Base-by-base conservation (phyloP, 2,888 invertebrate genomes). In the Chloroclystis v-ata region DNA sequence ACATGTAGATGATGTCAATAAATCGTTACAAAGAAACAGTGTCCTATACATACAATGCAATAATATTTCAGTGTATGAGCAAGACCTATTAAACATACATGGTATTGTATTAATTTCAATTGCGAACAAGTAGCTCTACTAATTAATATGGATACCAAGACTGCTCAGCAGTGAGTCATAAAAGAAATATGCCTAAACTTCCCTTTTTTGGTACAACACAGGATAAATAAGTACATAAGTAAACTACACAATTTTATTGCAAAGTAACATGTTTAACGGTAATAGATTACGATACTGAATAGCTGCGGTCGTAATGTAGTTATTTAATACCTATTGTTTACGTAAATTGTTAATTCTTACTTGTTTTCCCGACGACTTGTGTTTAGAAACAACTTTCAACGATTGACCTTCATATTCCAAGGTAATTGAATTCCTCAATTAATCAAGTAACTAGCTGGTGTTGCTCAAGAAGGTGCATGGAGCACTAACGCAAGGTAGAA, bases 151-250 rank as follows among this genome's bases (percentile, higher is more conserved):
- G 64, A 66, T 65, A 61, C 50, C 41, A 60, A 53, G 54, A 47
- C 48, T 37, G 43, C 35, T 35, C 25, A 8, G 7, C 29, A 38
- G 61, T 82, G 82, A 82, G 63, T 81, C 81, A 79, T 66, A 57
- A 5, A 11, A 30, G 49, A 73, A 63, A 52, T 62, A 80, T 79
- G 66, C 16, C 56, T 43, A 28, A 24, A 61, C 59, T 51, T 65
- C 66, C 69, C 51, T 61, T 29, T 26, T 8, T 13, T 14, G 33
- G 12, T n/a, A 24, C 20, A 5, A n/a, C n/a, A n/a, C n/a, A 20
- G 20, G 20, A 20, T 20, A 20, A 5, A 2, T 20, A 20, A 20
- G 20, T 20, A n/a, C n/a, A n/a, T n/a, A n/a, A n/a, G n/a, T 20
- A 20, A 20, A 20, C 20, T 20, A 20, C 20, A 20, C 2, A 4